Evolutionary conservation across 1,140 invertebrate genomes (phyloP).

Genomic region (Apocrypta bakeri): DNA sequence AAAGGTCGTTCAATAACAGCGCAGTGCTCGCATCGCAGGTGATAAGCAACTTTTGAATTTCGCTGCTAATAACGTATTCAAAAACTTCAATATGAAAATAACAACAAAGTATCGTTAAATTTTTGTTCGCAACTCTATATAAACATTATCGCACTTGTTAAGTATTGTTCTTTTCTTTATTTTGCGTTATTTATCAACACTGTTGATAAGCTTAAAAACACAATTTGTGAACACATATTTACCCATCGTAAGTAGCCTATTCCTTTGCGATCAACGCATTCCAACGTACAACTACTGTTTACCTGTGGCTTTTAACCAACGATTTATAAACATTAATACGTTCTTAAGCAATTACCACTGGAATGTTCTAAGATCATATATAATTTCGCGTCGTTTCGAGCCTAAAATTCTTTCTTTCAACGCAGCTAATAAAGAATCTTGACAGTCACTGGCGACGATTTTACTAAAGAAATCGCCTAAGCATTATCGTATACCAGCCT

Average conservation of each 20-base stretch:
- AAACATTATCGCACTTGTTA: too few relatives aligned
- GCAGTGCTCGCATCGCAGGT: not conserved
- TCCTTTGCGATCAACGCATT: constrained; percentile 32
- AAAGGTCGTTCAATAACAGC: not conserved
- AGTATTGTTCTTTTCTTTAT: too few relatives aligned
- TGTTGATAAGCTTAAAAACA: not conserved
- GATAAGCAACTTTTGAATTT: too few relatives aligned
- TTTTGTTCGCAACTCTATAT: not conserved
- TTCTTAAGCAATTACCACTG: not conserved
- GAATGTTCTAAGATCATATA: not conserved
- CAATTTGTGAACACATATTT: not conserved
- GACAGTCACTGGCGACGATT: not conserved
- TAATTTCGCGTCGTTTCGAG: not conserved
- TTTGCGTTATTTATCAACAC: not conserved
- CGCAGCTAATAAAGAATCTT: not conserved
- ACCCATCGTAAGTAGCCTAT: too few relatives aligned
- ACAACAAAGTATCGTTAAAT: not conserved
- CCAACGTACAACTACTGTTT: not conserved
- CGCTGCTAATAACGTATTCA: too few relatives aligned
- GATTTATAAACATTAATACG: not conserved
- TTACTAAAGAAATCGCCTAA: not conserved
- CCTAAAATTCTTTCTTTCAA: not conserved
- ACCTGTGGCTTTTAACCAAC: not conserved
- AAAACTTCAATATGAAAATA: not conserved
- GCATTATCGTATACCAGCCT: too few relatives aligned